Conservation (phyloP, 2,888 invertebrate genomes). For the Sphaerophoria taeniata region DNA sequence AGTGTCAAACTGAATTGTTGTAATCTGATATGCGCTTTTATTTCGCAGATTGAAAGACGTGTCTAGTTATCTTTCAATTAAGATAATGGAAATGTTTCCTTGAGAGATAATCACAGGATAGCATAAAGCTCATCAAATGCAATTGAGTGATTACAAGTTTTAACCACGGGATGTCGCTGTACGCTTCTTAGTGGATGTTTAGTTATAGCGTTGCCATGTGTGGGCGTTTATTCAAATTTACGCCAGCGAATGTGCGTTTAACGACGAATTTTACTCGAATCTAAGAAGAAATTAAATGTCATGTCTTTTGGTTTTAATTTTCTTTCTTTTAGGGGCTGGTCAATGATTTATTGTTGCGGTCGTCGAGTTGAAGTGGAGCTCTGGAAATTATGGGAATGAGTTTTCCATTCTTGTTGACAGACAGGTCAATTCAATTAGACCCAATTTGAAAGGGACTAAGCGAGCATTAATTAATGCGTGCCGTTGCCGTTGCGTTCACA, state of each 20-base stretch:
- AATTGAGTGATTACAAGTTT: slow-evolving; percentile 26
- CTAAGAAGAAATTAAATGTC: slow-evolving; percentile 16
- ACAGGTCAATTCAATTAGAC: slow-evolving; percentile 61
- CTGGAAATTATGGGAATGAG: neutral
- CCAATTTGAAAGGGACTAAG: slow-evolving; percentile 11
- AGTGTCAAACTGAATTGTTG: slow-evolving; percentile 44
- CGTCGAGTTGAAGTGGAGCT: slow-evolving; percentile 16
- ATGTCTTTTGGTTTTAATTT: neutral
- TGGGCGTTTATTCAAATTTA: slow-evolving; percentile 26
- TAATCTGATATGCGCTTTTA: slow-evolving; percentile 32
- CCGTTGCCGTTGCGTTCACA: neutral
- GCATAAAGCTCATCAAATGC: neutral
- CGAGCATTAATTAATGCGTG: slow-evolving; percentile 16
- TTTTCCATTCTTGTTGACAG: slow-evolving; percentile 30
- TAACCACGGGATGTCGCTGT: neutral
- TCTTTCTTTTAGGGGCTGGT: neutral
- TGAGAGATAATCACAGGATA: slow-evolving; percentile 57
- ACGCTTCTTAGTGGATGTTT: too few relatives aligned
- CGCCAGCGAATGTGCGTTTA: slow-evolving; percentile 32
- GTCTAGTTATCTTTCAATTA: slow-evolving; percentile 11
- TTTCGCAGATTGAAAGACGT: slow-evolving; percentile 2
- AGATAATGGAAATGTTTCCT: slow-evolving; percentile 45
- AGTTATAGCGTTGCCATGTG: neutral
- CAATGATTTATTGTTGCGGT: neutral
- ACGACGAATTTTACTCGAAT: neutral